Conservation (phyloP, 1,140 invertebrate genomes). For the Sinonovacula constricta region DNA sequence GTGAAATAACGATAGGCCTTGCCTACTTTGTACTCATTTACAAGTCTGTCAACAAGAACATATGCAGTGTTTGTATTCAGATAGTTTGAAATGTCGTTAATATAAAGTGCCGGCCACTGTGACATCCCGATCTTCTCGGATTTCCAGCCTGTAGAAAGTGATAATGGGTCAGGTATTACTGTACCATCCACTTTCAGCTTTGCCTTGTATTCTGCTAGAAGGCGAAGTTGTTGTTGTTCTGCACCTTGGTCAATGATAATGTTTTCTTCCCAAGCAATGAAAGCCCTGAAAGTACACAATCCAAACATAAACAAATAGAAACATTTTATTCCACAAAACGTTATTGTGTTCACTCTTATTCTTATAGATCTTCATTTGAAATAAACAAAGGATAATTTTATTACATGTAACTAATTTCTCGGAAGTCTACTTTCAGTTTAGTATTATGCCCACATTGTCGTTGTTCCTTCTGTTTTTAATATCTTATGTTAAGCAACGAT, state of each 20-base stretch:
- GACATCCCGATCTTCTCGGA: background rate
- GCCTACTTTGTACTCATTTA: conserved; percentile 51
- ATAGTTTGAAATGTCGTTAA: background rate
- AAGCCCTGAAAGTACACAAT: conserved; percentile 22
- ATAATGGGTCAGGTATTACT: background rate
- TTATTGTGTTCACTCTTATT: too few species aligned
- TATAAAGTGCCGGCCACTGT: background rate
- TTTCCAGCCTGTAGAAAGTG: background rate
- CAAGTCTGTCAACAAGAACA: too few species aligned
- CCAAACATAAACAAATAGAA: too few species aligned
- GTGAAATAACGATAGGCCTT: conserved; percentile 48
- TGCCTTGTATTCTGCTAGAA: background rate
- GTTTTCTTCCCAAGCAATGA: conserved; percentile 38
- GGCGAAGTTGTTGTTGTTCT: background rate
- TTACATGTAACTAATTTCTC: too few species aligned
- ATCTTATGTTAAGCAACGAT: too few species aligned
- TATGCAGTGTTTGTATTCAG: too few species aligned
- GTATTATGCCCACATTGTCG: too few species aligned
- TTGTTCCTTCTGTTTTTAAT: too few species aligned
- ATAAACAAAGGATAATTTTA: too few species aligned
- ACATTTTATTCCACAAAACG: too few species aligned
- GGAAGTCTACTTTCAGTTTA: too few species aligned
- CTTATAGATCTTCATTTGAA: too few species aligned
- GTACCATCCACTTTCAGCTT: background rate
- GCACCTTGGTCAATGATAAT: conserved; percentile 15